Evolutionary conservation across 1,140 invertebrate genomes (phyloP), one percentile per base, ranked within the genome.

Genomic region (Bathynomus jamesi): DNA sequence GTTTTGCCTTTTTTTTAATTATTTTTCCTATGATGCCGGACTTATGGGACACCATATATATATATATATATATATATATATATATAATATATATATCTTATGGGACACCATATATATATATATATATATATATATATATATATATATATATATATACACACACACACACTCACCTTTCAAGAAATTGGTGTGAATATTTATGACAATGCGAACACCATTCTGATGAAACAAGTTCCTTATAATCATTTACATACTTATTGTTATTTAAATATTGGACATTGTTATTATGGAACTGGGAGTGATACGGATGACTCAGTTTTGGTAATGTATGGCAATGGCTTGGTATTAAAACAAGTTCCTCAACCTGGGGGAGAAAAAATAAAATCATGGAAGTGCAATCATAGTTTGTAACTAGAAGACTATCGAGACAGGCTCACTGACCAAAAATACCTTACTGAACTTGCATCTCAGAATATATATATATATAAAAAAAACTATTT

Each of bases 321-420:
- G 62, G 61, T 32, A 74, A 74, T 28, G 73, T 74, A 71, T 81
- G 82, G 77, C 82, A 83, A 77, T 82, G 82, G 32, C 78, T 81
- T 24, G 83, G 82, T 17, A 79, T 78, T 21, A 85, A 72, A 29
- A 80, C 79, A 64, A 84, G 78, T 61, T 74, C 73, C 40, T 74
- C 73, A 25, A 74, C 69, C 73, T 74, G 65, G 25, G 69, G 71
- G 60, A 21, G 28, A 25, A 30, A 27, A 25, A 21, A 32, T 61
- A 17, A 67, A 4, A 21, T 21, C 62, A 53, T n/a, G n/a, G n/a
- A n/a, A n/a, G n/a, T n/a, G n/a, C n/a, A n/a, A n/a, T n/a, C n/a
- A n/a, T n/a, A n/a, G n/a, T n/a, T n/a, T n/a, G n/a, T n/a, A n/a
- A n/a, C n/a, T n/a, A n/a, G n/a, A n/a, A n/a, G n/a, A n/a, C n/a